Percentiles rank a stretch among this genome's conserved stretches.
phyloP scores from a whole-genome alignment of 2,797 vertebrate species.

The Benthosema pterotum region DNA sequence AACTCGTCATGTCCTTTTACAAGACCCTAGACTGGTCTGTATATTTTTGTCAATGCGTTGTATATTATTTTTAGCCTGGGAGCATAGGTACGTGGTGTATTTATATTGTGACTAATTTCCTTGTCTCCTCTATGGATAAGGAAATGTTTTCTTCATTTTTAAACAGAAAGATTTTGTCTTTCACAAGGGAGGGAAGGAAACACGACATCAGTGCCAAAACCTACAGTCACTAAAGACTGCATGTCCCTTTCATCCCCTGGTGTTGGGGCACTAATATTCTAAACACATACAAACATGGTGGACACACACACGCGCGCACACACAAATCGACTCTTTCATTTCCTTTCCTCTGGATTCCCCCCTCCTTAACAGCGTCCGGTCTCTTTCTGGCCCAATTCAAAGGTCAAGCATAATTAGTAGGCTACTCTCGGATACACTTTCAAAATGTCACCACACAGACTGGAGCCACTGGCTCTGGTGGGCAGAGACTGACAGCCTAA shows the following conservation, averaged over 20 bases:
- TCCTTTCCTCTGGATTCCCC: not conserved
- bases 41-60: not conserved
- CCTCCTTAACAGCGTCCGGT: constrained; percentile 44
- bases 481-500: constrained; percentile 50
- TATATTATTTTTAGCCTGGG: not conserved
- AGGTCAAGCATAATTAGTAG: constrained; percentile 59
- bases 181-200: constrained; percentile 64
- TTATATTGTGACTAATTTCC: constrained; percentile 6
- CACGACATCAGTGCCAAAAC: constrained; percentile 42
- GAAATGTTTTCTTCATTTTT: constrained; percentile 18
- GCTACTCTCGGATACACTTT: constrained; percentile 52
- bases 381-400: constrained; percentile 35
- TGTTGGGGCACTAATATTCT: constrained; percentile 55
- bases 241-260: constrained; percentile 62
- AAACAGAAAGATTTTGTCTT: constrained; percentile 30
- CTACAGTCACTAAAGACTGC: constrained; percentile 56
- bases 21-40: constrained; percentile 9
- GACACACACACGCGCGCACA: too few relatives aligned
- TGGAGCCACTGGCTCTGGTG: constrained; percentile 35
- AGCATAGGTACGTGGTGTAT: not conserved
- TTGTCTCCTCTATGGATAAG: constrained; percentile 20
- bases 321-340: not conserved
- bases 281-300: not conserved
- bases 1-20: constrained; percentile 3
- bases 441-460: constrained; percentile 45